A percentile compares a stretch with the other conserved stretches of the same genome.
phyloP scores from a whole-genome alignment of 2,888 invertebrate species.

The Rhorus exstirpatorius region DNA sequence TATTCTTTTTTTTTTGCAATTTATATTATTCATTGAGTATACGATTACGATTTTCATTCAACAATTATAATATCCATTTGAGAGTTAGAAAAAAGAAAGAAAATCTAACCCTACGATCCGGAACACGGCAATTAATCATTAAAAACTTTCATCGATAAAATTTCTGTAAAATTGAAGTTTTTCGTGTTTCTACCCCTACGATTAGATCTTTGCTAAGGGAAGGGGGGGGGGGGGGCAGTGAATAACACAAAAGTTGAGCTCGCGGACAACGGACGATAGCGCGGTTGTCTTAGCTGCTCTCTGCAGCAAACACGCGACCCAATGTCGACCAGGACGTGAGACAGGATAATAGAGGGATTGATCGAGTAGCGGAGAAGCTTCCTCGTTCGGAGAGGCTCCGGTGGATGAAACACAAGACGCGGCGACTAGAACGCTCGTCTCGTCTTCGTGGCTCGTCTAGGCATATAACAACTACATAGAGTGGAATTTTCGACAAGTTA shows the following conservation, averaged over 20 bases:
- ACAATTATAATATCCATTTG: no score
- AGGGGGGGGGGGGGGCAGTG: background rate
- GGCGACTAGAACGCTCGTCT: constrained; percentile 61
- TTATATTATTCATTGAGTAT: no score
- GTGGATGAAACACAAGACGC: constrained; percentile 50
- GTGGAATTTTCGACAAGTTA: constrained; percentile 27
- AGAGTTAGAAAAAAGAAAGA: no score
- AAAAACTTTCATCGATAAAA: no score
- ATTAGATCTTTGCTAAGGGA: background rate
- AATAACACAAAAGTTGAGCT: constrained; percentile 19
- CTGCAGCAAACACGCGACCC: constrained; percentile 50
- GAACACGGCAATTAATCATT: no score
- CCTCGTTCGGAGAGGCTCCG: constrained; percentile 55
- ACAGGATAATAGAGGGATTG: constrained; percentile 78
- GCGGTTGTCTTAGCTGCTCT: constrained; percentile 17
- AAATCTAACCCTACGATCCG: no score
- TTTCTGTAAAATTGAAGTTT: no score
- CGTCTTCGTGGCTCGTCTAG: constrained; percentile 36
- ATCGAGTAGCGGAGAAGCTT: constrained; percentile 72
- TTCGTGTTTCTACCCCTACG: no score
- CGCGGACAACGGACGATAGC: constrained; percentile 15
- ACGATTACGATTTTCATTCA: no score
- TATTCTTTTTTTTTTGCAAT: no score
- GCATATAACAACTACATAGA: constrained; percentile 20
- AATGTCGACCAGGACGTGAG: constrained; percentile 43